These are phyloP conservation scores for Aphodius sticticus DNA, from an alignment of 2,888 invertebrate species.

Conservation along the genomic window DNA sequence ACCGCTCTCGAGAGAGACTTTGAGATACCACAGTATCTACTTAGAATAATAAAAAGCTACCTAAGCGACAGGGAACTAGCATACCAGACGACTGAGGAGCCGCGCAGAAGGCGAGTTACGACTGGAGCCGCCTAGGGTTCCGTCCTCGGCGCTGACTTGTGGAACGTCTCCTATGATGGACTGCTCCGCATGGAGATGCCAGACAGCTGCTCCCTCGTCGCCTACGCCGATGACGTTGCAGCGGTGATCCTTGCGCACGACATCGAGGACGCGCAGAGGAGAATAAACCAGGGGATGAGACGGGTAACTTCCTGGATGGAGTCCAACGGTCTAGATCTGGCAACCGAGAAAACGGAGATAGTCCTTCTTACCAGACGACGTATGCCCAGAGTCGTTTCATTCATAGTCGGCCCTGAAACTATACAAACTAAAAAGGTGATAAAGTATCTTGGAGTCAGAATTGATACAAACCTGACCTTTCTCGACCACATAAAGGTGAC, in stretches of 20 bases:
- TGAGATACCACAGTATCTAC: not conserved
- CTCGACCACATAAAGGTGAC: slow-evolving; percentile 35
- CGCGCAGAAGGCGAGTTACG: slow-evolving; percentile 19
- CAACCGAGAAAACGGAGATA: slow-evolving; percentile 24
- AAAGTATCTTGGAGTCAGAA: slow-evolving; percentile 43
- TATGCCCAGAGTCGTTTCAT: not conserved
- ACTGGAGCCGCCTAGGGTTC: slow-evolving; percentile 37
- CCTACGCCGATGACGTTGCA: not conserved
- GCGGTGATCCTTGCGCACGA: slow-evolving; percentile 7
- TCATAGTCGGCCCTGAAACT: not conserved
- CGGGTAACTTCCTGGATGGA: too few species aligned
- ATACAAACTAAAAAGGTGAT: slow-evolving; percentile 15
- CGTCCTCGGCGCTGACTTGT: not conserved
- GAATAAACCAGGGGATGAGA: slow-evolving; percentile 37
- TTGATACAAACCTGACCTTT: slow-evolving; percentile 22
- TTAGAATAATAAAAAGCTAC: slow-evolving; percentile 20
- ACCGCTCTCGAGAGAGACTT: not conserved
- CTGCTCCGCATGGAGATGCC: not conserved
- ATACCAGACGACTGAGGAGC: slow-evolving; percentile 15
- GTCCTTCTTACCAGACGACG: not conserved
- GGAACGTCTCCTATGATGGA: not conserved
- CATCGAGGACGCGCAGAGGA: slow-evolving; percentile 18
- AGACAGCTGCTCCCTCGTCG: not conserved
- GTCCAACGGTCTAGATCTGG: too few species aligned
- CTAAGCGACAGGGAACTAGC: slow-evolving; percentile 9